A percentile compares a stretch with the other conserved stretches of the same genome.
phyloP scores from a whole-genome alignment of 2,888 invertebrate species.

The Agrotis puta region DNA sequence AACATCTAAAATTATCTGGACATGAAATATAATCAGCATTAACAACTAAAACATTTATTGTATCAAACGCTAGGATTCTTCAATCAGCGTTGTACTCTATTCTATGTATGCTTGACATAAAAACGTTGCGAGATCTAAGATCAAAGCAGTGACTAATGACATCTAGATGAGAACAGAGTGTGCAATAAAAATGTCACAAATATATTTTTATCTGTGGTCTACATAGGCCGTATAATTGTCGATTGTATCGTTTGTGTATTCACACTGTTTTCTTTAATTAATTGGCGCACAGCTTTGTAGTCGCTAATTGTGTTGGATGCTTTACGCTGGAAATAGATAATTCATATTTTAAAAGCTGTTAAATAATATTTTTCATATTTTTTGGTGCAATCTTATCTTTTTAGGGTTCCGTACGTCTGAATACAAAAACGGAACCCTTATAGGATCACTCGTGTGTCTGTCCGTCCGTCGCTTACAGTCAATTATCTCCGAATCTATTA shows the following conservation, averaged over 20 bases:
- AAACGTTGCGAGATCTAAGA: constrained; percentile 86
- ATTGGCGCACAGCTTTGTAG: constrained; percentile 51
- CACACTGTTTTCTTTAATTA: constrained; percentile 59
- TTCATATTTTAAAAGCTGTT: constrained; percentile 16
- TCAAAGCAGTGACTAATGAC: constrained; percentile 88
- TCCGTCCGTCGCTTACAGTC: no score
- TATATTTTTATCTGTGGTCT: constrained; percentile 78
- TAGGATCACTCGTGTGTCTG: no score
- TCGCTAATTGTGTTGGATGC: constrained; percentile 50
- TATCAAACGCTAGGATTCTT: constrained; percentile 55
- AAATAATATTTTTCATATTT: constrained; percentile 19
- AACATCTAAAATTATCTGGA: constrained; percentile 51
- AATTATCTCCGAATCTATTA: no score
- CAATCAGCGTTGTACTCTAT: constrained; percentile 72
- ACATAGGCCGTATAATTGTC: constrained; percentile 76
- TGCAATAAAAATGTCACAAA: constrained; percentile 87
- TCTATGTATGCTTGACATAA: constrained; percentile 79
- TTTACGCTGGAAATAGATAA: constrained; percentile 20
- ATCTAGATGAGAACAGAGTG: constrained; percentile 87
- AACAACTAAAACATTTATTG: constrained; percentile 63
- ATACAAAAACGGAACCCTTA: no score
- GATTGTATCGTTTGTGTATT: constrained; percentile 71
- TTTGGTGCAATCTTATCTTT: constrained; percentile 15
- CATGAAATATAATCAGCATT: constrained; percentile 59
- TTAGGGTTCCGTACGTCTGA: no score